Conservation (phyloP, 2,797 vertebrate genomes). For the Syncerus caffer region DNA sequence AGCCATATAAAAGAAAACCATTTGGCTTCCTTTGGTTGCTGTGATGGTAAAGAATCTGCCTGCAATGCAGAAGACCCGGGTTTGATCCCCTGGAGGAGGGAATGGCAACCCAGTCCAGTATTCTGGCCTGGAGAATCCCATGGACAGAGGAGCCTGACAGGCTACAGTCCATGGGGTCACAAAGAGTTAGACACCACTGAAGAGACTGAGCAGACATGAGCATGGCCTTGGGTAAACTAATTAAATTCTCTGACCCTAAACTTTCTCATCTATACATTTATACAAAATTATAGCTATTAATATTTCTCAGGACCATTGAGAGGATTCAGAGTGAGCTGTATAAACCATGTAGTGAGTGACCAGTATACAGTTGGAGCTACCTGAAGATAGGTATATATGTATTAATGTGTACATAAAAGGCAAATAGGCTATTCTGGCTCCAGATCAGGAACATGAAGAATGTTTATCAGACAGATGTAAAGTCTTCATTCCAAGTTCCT, state of each 20-base stretch:
- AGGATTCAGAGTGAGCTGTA: background rate
- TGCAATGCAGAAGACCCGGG: background rate
- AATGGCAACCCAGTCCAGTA: background rate
- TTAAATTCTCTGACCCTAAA: background rate
- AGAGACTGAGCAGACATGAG: background rate
- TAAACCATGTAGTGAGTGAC: background rate
- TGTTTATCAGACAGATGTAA: background rate
- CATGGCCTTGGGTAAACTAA: background rate
- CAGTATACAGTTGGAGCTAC: background rate
- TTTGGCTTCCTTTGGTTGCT: background rate
- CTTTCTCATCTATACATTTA: background rate
- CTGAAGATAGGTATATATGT: background rate
- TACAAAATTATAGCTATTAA: background rate
- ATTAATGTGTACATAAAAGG: background rate
- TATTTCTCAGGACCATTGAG: background rate
- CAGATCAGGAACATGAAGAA: background rate
- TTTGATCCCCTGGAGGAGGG: background rate
- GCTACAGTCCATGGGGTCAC: background rate
- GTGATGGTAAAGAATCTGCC: background rate
- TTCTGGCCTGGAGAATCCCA: background rate
- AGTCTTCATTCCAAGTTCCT: background rate
- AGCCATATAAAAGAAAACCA: background rate
- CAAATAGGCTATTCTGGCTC: background rate
- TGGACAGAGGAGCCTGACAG: background rate
- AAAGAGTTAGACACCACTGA: background rate